Base-by-base conservation (phyloP, 2,888 invertebrate species). In the Hyppa rectilinea region DNA sequence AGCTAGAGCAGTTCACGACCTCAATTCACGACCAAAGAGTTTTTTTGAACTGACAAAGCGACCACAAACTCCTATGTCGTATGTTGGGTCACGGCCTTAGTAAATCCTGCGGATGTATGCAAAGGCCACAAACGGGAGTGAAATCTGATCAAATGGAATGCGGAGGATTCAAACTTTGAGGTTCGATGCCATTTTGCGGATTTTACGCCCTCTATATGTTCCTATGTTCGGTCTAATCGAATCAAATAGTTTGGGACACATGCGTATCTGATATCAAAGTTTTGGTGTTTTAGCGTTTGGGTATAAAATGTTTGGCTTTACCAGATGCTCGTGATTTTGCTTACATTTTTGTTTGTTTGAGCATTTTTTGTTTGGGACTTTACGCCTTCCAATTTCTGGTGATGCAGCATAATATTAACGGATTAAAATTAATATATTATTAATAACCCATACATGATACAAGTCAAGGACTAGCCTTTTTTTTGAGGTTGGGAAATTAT, bases 91-190 rank as follows among this genome's bases (percentile, higher is more conserved):
- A 90, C 88, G 90, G 81, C 81, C 84, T 79, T 69, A 70, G 64
- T 85, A 90, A 91, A 92, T 87, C 92, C 89, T 63, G 76, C 67
- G 84, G 90, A 91, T 91, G 83, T 91, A 91, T 91, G 91, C 85
- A 84, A 81, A 85, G 78, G 81, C 80, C 83, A 82, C 86, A 77
- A 58, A 75, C 87, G 82, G 83, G 75, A 87, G 80, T 77, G 81
- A 86, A 86, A 87, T 88, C 87, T 86, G 89, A 88, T 87, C 84
- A 82, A 79, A 85, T 80, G 81, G 78, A 88, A 87, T 84, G 83
- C 66, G 77, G 82, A 77, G 83, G 81, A 87, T 87, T 82, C 83
- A 85, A 86, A 85, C 83, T 83, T 86, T 83, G 83, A 77, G 81
- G 84, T 69, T 78, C 73, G 70, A 74, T 75, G 79, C 73, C 82